Percentiles rank a stretch among this genome's conserved stretches.
Evolutionary conservation across 2,113 vertebrate species (phyloP).

Genomic region (Mesoclemmys tuberculata): DNA sequence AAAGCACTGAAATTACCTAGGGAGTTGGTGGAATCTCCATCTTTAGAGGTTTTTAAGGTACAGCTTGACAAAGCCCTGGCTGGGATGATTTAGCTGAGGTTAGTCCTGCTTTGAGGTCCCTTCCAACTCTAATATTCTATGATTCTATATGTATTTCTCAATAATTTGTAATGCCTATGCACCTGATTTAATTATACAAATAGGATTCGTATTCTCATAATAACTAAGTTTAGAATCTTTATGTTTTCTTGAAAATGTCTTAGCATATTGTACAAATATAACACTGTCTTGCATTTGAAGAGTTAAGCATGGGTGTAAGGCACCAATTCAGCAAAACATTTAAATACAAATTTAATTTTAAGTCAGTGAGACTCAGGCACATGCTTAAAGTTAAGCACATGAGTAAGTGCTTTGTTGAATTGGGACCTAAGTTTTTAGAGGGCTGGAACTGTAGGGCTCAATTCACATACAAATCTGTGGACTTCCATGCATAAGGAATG

Average conservation of each 20-base stretch:
- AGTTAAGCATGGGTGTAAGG: neutral
- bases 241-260: neutral
- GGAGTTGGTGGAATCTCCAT: too few relatives aligned
- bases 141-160: neutral
- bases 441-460: neutral
- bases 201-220: constrained; percentile 27
- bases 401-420: neutral
- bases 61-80: too few relatives aligned
- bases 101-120: too few relatives aligned
- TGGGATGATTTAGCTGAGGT: too few relatives aligned
- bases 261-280: neutral
- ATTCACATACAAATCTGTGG: neutral
- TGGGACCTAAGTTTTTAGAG: neutral
- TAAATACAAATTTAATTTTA: neutral
- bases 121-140: too few relatives aligned
- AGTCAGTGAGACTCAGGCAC: neutral
- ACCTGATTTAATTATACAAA: constrained; percentile 2
- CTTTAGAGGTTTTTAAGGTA: too few relatives aligned
- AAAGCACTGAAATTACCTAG: too few relatives aligned
- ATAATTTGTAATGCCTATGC: neutral
- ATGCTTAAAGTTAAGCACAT: neutral
- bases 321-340: neutral
- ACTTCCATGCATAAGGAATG: neutral
- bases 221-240: constrained; percentile 5
- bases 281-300: neutral